Conservation (phyloP, 2,113 vertebrate genomes). For the Cacatua alba region DNA sequence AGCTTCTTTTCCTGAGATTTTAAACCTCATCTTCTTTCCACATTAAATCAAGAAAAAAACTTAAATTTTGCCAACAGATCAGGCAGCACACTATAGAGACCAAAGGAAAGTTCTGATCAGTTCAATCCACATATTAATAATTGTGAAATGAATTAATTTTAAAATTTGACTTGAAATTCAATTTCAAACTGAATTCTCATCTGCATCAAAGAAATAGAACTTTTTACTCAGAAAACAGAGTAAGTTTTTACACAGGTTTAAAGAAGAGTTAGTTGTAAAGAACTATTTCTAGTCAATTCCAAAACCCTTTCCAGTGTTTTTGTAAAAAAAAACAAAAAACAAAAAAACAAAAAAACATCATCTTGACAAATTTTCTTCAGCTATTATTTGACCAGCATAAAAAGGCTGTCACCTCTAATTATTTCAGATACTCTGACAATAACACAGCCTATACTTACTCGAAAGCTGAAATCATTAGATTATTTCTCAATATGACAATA, state of each 20-base stretch:
- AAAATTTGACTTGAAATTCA: background rate
- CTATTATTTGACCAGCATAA: background rate
- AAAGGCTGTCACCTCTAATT: background rate
- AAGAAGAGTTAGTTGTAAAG: background rate
- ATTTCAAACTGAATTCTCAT: background rate
- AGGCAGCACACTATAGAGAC: background rate
- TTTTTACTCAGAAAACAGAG: background rate
- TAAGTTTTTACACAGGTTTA: background rate
- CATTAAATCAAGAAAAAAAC: background rate
- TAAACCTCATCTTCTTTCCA: background rate
- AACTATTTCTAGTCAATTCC: background rate
- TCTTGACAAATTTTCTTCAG: background rate
- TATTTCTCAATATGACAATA: background rate
- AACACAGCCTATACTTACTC: background rate
- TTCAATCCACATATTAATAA: background rate
- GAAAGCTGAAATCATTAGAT: background rate
- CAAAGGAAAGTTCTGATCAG: background rate
- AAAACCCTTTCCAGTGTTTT: background rate
- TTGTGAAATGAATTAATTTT: background rate
- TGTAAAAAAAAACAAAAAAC: background rate
- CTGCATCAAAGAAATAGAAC: background rate
- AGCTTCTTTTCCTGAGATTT: background rate
- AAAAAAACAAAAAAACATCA: background rate
- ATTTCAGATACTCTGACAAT: background rate
- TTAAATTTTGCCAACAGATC: background rate